Evolutionary conservation across 2,888 invertebrate species (phyloP).

Genomic region (Nebria brevicollis): DNA sequence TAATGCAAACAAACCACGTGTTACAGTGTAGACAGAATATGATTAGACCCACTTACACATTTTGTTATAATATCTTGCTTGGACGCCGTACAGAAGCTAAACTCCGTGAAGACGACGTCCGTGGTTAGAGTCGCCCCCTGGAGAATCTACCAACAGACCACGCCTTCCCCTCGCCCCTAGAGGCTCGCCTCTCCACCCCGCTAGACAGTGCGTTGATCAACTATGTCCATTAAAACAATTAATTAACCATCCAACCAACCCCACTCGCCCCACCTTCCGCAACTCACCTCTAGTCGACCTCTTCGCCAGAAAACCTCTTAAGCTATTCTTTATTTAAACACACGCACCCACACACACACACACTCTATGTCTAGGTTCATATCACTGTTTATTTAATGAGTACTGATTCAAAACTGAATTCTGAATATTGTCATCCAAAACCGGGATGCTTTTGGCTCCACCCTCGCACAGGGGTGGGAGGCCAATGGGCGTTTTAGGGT

Average conservation of each 20-base stretch:
- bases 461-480: constrained; percentile 57
- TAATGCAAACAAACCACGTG: background rate
- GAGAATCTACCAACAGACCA: background rate
- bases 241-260: background rate
- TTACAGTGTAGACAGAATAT: background rate
- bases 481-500: constrained; percentile 57
- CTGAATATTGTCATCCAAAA: constrained; percentile 58
- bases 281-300: constrained; percentile 33
- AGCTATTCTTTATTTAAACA: constrained; percentile 30
- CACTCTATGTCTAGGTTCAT: background rate
- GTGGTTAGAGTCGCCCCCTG: background rate
- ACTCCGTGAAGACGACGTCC: constrained; percentile 1
- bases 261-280: background rate
- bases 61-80: background rate
- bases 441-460: constrained; percentile 57
- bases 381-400: constrained; percentile 66
- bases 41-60: constrained; percentile 5
- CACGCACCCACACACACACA: constrained; percentile 56
- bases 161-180: background rate
- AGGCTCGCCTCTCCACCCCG: background rate
- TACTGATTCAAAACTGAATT: constrained; percentile 66
- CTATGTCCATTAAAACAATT: background rate
- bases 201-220: no score
- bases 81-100: background rate
- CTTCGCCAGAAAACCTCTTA: constrained; percentile 42